Percentiles rank a stretch among this genome's conserved stretches.
These are phyloP conservation scores for Toxotes jaculatrix DNA, from an alignment of 2,113 vertebrate genomes.

Conservation along the genomic window DNA sequence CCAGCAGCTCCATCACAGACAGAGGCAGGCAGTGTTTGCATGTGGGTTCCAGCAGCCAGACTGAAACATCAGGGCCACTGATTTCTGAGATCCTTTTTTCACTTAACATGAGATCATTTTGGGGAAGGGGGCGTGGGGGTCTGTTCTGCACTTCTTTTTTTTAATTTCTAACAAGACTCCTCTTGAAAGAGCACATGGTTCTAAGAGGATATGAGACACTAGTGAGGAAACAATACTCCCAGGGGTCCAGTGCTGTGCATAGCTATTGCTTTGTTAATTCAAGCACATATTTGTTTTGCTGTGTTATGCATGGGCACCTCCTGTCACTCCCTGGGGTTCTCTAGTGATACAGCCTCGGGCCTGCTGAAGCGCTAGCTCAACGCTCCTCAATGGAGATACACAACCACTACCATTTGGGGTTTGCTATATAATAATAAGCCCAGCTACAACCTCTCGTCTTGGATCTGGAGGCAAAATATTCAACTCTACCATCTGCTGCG, in stretches of 20 bases:
- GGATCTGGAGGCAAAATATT: conserved; percentile 9
- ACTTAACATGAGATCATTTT: not conserved
- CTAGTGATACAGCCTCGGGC: conserved; percentile 13
- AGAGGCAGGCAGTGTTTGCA: conserved; percentile 12
- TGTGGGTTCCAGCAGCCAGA: conserved; percentile 12
- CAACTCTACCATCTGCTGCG: conserved; percentile 25
- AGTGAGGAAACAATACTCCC: not conserved
- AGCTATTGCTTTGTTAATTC: conserved; percentile 40
- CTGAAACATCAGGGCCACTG: conserved; percentile 13
- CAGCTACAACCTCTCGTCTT: conserved; percentile 2
- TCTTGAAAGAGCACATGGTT: not conserved
- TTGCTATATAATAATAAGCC: conserved; percentile 23
- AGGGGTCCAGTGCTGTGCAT: conserved; percentile 11
- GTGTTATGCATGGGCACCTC: conserved; percentile 31
- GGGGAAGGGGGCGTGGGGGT: no score
- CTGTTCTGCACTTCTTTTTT: not conserved
- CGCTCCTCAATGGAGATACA: conserved; percentile 5
- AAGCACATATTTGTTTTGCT: conserved; percentile 54
- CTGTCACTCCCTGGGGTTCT: conserved; percentile 13
- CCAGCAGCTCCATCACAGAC: conserved; percentile 25
- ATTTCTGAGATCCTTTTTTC: not conserved
- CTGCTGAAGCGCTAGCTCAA: not conserved
- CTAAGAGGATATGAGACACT: conserved; percentile 11
- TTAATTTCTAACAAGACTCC: not conserved
- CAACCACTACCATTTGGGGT: conserved; percentile 9